Base-by-base conservation (phyloP, 2,888 invertebrate species). In the Salpingus planirostris region DNA sequence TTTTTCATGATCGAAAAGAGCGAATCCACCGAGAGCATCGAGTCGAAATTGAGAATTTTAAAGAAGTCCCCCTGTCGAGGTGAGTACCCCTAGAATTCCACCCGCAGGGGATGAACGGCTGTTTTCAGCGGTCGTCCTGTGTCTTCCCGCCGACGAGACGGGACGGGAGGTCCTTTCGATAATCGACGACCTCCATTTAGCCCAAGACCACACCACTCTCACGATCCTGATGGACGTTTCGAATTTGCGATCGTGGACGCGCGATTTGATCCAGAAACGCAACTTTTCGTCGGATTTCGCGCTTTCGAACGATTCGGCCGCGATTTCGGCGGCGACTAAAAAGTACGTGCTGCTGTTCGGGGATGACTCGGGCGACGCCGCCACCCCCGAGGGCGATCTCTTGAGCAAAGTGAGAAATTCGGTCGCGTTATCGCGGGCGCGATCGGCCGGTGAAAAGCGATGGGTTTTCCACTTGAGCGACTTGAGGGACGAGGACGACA, bases 31-130 rank as follows among this genome's bases (percentile, higher is more conserved):
- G 54, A 61, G 42, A 53, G 62, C 35, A 64, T 69, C 34, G 62
- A 67, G 38, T 58, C 50, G 30, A 62, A 64, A 39, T 57, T 73
- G 31, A 56, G 54, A 25, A 61, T 67, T 11, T 54, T 71, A 30
- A 63, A 64, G 43, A 59, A 58, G 28, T 57, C 64, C 31, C 65
- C 68, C n/a, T 68, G 67, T 43, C 62, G 67, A 60, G 71, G 73
- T 73, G 52, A 60, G 60, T 54, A 5, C 8, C 18, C 18, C 18
- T 18, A 8, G 5, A 5, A 18, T 18, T 18, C 5, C 18, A 8
- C 8, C 18, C 8, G 5, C 18, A n/a, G 18, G 5, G 18, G 8
- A 6, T 18, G 8, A 18, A 18, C 18, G 18, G 18, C 46, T 49
- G 49, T 32, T 60, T 60, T 30, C 64, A 71, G 71, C 61, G 7